Percentiles rank a stretch among this genome's conserved stretches.
Evolutionary conservation across 2,888 invertebrate species (phyloP).

Genomic region (Sisyra nigra): DNA sequence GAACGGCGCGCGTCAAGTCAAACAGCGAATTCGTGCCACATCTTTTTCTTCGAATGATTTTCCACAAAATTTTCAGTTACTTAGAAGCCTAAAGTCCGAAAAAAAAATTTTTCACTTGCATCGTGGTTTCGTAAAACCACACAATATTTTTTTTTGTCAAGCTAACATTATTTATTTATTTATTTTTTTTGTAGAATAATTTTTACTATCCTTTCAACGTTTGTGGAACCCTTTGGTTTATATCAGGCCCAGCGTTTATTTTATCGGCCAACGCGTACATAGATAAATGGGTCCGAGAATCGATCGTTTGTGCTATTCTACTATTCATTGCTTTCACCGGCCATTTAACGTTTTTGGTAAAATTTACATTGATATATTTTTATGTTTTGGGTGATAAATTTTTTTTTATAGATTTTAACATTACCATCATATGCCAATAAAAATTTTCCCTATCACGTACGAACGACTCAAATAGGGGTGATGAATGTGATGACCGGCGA

Average conservation of each 20-base stretch:
- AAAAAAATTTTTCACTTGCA: too few relatives aligned
- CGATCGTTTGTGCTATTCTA: slow-evolving; percentile 49
- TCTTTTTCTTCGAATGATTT: too few relatives aligned
- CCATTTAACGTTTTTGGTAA: slow-evolving; percentile 48
- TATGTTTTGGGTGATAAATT: too few relatives aligned
- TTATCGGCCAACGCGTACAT: slow-evolving; percentile 63
- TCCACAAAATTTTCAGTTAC: too few relatives aligned
- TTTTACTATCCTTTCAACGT: slow-evolving; percentile 75
- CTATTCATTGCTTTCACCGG: slow-evolving; percentile 43
- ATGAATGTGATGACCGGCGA: slow-evolving; percentile 36
- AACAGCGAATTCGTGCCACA: too few relatives aligned
- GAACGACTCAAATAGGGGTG: slow-evolving; percentile 65
- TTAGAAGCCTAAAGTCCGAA: too few relatives aligned
- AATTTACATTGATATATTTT: slow-evolving; percentile 14
- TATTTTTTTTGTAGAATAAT: slow-evolving; percentile 30
- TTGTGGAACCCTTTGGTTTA: slow-evolving; percentile 75
- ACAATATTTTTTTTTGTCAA: too few relatives aligned
- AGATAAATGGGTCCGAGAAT: slow-evolving; percentile 65
- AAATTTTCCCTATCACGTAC: slow-evolving; percentile 81
- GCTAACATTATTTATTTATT: neutral
- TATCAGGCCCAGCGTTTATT: slow-evolving; percentile 65
- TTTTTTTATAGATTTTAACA: slow-evolving; percentile 48
- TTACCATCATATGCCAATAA: slow-evolving; percentile 73
- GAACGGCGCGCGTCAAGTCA: too few relatives aligned
- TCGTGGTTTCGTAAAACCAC: too few relatives aligned